These are phyloP conservation scores for Galbula dea DNA, from an alignment of 2,113 vertebrate genomes.

Conservation along the genomic window DNA sequence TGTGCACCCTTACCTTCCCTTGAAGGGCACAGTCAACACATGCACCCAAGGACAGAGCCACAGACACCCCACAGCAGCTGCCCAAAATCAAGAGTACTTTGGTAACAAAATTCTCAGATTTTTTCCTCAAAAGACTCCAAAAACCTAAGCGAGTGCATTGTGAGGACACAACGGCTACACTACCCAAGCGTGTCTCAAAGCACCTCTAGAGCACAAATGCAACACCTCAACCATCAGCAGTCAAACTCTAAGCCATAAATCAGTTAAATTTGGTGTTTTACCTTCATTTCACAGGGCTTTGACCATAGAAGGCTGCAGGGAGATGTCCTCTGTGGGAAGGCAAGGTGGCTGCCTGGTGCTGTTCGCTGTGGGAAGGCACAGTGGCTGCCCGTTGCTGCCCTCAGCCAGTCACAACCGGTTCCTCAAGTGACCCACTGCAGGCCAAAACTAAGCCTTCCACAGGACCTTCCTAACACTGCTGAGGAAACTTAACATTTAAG, in stretches of 20 bases:
- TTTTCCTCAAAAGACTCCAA: background rate
- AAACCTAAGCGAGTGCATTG: fast-evolving
- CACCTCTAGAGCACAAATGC: background rate
- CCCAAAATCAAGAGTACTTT: background rate
- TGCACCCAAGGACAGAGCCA: fast-evolving
- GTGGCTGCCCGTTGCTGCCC: fast-evolving
- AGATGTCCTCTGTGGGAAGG: background rate
- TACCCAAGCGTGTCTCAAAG: fast-evolving
- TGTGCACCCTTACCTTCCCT: background rate
- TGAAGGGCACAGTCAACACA: fast-evolving
- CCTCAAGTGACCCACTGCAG: fast-evolving
- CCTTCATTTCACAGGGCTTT: background rate
- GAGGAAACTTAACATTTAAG: background rate
- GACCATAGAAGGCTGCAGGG: fast-evolving
- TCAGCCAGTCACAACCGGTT: fast-evolving
- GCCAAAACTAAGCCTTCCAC: background rate
- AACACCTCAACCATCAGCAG: background rate
- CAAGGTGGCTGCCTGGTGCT: fast-evolving
- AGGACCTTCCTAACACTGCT: background rate
- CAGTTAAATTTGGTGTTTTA: too few species aligned
- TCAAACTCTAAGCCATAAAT: too few species aligned
- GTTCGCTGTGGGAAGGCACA: background rate
- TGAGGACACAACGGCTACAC: fast-evolving
- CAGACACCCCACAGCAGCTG: fast-evolving
- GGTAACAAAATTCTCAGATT: background rate